Conservation (phyloP, 2,888 invertebrate species). For the Gari tellinella region DNA sequence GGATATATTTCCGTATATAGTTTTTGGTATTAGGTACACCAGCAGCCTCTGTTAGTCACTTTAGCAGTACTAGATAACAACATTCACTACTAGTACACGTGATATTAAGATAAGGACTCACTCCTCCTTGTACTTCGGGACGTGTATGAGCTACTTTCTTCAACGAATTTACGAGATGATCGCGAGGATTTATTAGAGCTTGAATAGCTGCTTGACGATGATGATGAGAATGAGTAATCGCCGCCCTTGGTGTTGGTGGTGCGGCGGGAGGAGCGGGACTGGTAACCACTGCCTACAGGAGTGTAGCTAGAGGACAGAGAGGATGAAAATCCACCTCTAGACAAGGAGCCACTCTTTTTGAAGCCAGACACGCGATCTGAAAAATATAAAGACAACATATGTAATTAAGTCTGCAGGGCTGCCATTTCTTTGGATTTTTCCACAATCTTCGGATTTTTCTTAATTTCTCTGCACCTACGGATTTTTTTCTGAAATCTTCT, state of each 20-base stretch:
- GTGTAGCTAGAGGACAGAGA: constrained; percentile 49
- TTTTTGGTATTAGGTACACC: too few species aligned
- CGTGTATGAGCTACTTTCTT: constrained; percentile 43
- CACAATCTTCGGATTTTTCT: too few species aligned
- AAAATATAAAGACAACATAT: constrained; percentile 10
- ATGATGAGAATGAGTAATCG: constrained; percentile 25
- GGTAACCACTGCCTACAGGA: constrained; percentile 9
- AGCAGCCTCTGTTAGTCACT: too few species aligned
- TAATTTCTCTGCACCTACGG: too few species aligned
- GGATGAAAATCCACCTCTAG: constrained; percentile 16
- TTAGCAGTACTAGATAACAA: constrained; percentile 14
- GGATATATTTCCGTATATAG: too few species aligned
- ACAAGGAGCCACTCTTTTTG: constrained; percentile 18
- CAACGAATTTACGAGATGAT: constrained; percentile 51
- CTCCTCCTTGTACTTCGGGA: constrained; percentile 45
- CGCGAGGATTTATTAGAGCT: constrained; percentile 24
- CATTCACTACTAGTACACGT: constrained; percentile 51
- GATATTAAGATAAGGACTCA: constrained; percentile 59
- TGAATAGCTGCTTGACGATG: constrained; percentile 10
- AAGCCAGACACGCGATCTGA: constrained; percentile 68
- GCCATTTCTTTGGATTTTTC: too few species aligned
- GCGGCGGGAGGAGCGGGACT: constrained; percentile 25
- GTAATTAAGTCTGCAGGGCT: too few species aligned
- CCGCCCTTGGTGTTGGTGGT: constrained; percentile 37
- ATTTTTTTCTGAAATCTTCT: too few species aligned